Evolutionary conservation across 2,113 vertebrate genomes (phyloP).

Genomic region (Acrocephalus kingi): DNA sequence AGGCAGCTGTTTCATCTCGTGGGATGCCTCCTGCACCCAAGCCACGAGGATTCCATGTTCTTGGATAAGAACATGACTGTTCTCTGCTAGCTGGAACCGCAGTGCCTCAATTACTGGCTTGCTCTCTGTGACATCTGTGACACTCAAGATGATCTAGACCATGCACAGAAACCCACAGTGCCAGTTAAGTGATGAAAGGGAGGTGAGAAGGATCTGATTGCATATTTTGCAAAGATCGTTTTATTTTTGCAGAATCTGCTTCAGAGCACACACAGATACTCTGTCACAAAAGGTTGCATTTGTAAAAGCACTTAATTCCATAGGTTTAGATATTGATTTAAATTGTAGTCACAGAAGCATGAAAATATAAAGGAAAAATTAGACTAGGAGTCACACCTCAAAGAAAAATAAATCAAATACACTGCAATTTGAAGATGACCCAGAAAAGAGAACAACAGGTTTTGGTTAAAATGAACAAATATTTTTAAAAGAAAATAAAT

Average conservation of each 20-base stretch:
- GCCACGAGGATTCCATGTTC: background rate
- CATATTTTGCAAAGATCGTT: background rate
- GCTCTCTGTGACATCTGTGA: background rate
- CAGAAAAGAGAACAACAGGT: background rate
- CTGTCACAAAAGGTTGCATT: background rate
- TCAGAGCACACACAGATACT: background rate
- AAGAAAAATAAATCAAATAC: slow-evolving; percentile 3
- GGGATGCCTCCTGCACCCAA: background rate
- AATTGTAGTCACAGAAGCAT: background rate
- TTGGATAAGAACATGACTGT: background rate
- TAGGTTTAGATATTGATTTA: slow-evolving; percentile 27
- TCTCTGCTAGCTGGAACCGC: background rate
- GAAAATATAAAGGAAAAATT: slow-evolving; percentile 3
- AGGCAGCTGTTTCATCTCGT: background rate
- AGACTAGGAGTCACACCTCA: background rate
- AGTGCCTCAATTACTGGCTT: background rate
- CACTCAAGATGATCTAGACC: background rate
- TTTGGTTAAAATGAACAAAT: background rate
- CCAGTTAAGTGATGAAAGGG: background rate
- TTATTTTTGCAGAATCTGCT: background rate
- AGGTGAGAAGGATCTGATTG: background rate
- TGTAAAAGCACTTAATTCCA: slow-evolving; percentile 9
- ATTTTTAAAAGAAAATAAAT: background rate
- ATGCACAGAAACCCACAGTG: background rate
- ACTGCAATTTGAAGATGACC: background rate